Evolutionary conservation across 2,113 vertebrate genomes (phyloP), one percentile per base, ranked within the genome.

Genomic region (Pelecanoides urinatrix): DNA sequence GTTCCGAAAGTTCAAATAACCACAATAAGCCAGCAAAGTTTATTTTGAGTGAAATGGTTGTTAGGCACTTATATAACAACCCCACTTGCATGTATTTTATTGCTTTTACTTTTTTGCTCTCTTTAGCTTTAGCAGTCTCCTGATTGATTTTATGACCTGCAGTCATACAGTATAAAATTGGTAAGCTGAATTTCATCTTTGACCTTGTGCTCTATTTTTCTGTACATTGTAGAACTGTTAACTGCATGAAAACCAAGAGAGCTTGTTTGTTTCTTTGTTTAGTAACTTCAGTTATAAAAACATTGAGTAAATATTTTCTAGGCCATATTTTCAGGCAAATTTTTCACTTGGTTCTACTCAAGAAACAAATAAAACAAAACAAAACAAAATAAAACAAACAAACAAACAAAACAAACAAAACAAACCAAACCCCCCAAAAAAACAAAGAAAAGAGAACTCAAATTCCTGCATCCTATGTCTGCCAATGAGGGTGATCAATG

Each of bases 151-250:
- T 72, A 82, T 72, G 49, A 82, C 53, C 56, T 79, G 32, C 19
- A 36, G 16, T 78, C 18, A 34, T 45, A 36, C 13, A 62, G 11
- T 47, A 76, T 74, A 47, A 76, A 86, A 77, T 6, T 58, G 17
- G 19, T 91, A 29, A 88, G 65, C 30, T 50, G 77, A 84, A 78
- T 92, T 91, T 88, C 72, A 62, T 75, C 70, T 71, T 91, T 92
- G 78, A 82, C 62, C 21, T 50, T 52, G 26, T 78, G 40, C 7
- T 78, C 11, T 77, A 4, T 68, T 36, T 77, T 86, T 89, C 56
- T 71, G 26, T 59, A 79, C 11, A 10, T 32, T 66, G 16, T 34
- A 50, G 30, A 87, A 63, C 13, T n/a, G 5, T 45, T 77, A 67
- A 62, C 20, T n/a, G 16, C 6, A 50, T 74, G 38, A 56, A 96